phyloP scores from a whole-genome alignment of 1,140 invertebrate species.

The Hypothenemus hampei region DNA sequence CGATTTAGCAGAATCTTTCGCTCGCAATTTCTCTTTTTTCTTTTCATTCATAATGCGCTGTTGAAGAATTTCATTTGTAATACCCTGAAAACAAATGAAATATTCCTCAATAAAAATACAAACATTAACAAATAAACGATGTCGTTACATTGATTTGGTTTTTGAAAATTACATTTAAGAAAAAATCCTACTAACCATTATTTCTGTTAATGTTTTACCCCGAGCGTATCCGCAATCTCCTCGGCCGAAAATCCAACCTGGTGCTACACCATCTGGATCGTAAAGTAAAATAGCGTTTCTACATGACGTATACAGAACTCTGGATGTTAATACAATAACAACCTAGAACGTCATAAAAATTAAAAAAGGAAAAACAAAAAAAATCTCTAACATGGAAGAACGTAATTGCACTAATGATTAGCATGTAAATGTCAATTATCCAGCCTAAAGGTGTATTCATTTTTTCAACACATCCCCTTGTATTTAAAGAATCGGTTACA shows the following conservation, averaged over 20 bases:
- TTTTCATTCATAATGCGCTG: constrained; percentile 14
- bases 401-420: constrained; percentile 22
- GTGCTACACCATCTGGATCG: constrained; percentile 34
- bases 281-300: constrained; percentile 40
- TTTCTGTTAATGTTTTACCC: constrained; percentile 33
- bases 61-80: constrained; percentile 22
- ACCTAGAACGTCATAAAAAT: constrained; percentile 25
- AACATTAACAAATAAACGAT: no score
- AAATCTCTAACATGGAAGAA: constrained; percentile 29
- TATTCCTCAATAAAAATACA: neutral
- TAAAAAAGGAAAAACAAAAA: no score
- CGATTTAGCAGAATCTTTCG: neutral
- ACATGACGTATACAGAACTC: constrained; percentile 42
- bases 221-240: constrained; percentile 35
- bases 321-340: constrained; percentile 30
- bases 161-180: no score
- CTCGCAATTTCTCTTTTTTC: neutral
- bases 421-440: constrained; percentile 24
- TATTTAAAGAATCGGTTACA: constrained; percentile 36
- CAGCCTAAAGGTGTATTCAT: constrained; percentile 35
- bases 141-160: no score
- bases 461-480: constrained; percentile 37
- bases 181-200: constrained; percentile 35
- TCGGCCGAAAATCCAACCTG: constrained; percentile 42
- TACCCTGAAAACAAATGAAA: constrained; percentile 7